Conservation (phyloP, 2,888 invertebrate species). For the Leucoma salicis region DNA sequence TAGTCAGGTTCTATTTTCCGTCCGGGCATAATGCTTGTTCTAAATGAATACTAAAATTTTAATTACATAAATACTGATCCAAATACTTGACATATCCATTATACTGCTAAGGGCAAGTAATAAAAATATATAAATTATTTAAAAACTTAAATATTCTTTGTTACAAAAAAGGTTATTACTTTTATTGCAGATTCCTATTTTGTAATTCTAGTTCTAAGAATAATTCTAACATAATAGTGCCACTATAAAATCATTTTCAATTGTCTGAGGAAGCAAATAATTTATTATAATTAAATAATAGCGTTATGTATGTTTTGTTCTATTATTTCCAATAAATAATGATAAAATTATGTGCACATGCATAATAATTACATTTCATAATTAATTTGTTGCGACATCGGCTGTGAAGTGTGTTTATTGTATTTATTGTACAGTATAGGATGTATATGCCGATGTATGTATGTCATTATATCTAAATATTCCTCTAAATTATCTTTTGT, state of each 20-base stretch:
- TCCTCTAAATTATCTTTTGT: conserved; percentile 35
- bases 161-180: conserved; percentile 28
- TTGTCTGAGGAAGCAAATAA: conserved; percentile 51
- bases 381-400: conserved; percentile 34
- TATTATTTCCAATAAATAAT: conserved; percentile 30
- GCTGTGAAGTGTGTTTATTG: conserved; percentile 47
- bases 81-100: conserved; percentile 43
- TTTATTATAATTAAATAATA: conserved; percentile 51
- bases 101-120: conserved; percentile 33
- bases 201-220: conserved; percentile 70
- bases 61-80: background rate
- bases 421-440: conserved; percentile 19
- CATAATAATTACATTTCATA: conserved; percentile 17
- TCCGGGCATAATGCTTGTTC: conserved; percentile 42
- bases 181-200: conserved; percentile 81
- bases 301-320: conserved; percentile 44
- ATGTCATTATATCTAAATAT: conserved; percentile 23
- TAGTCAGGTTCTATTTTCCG: conserved; percentile 50
- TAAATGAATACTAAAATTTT: conserved; percentile 1
- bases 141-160: conserved; percentile 15
- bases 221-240: conserved; percentile 47
- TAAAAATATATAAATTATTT: conserved; percentile 14
- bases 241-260: conserved; percentile 43
- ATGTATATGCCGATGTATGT: conserved; percentile 27
- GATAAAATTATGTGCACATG: conserved; percentile 27